These are phyloP conservation scores for Octopus bimaculoides DNA, from an alignment of 1,140 invertebrate genomes.

Conservation along the genomic window DNA sequence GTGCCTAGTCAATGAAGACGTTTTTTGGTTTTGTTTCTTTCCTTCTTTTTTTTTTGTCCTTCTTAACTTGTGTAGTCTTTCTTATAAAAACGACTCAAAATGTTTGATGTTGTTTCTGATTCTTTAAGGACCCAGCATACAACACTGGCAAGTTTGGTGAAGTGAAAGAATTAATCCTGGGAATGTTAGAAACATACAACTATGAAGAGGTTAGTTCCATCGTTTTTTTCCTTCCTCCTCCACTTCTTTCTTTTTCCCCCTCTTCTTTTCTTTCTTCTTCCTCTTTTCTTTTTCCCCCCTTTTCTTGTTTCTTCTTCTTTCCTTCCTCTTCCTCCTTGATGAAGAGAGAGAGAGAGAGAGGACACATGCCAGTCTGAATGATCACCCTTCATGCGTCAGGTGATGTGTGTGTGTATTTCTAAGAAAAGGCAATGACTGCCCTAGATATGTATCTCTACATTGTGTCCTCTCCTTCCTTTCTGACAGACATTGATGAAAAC, in stretches of 20 bases:
- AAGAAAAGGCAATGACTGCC: too few species aligned
- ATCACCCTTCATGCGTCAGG: too few species aligned
- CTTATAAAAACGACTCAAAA: neutral
- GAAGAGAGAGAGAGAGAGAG: too few species aligned
- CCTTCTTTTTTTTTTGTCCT: neutral
- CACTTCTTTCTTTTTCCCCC: too few species aligned
- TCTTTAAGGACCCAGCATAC: slow-evolving; percentile 59
- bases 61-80: neutral
- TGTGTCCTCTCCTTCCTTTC: neutral
- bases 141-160: slow-evolving; percentile 62
- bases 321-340: too few species aligned
- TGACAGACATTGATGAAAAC: slow-evolving; percentile 56
- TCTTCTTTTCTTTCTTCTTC: too few species aligned
- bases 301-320: too few species aligned
- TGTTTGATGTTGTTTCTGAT: neutral
- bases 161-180: slow-evolving; percentile 60
- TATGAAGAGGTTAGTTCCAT: slow-evolving; percentile 58
- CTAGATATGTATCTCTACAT: too few species aligned
- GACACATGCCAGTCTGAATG: too few species aligned
- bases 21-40: neutral
- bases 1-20: too few species aligned
- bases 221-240: neutral
- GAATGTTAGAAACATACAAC: slow-evolving; percentile 64
- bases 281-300: too few species aligned
- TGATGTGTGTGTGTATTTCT: too few species aligned